Conservation (phyloP, 1,140 invertebrate species). For the Zaprionus camerounensis region DNA sequence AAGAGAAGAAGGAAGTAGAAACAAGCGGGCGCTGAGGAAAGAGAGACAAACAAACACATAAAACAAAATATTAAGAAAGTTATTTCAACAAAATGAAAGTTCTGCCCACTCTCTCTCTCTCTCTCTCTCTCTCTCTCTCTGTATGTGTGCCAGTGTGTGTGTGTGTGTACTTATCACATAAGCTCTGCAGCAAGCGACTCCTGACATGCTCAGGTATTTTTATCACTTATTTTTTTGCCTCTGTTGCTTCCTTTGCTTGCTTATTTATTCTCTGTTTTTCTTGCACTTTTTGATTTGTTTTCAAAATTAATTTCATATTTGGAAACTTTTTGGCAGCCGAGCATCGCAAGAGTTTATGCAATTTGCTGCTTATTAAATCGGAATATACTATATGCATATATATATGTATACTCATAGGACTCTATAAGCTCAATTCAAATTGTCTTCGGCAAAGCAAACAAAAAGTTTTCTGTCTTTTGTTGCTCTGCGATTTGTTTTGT, state of each 20-base stretch:
- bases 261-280: conserved; percentile 5
- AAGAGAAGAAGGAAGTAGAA: neutral
- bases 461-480: neutral
- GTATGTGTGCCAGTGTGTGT: neutral
- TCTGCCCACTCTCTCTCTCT: conserved; percentile 31
- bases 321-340: conserved; percentile 33
- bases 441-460: neutral
- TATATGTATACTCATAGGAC: neutral
- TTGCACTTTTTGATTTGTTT: conserved; percentile 47
- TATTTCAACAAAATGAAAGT: conserved; percentile 71
- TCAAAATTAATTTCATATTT: conserved; percentile 38
- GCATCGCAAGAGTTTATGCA: neutral
- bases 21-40: neutral
- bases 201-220: conserved; percentile 40
- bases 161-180: conserved; percentile 31
- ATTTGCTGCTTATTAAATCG: conserved; percentile 34
- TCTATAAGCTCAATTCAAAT: neutral
- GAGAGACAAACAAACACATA: conserved; percentile 24
- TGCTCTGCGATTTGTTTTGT: neutral
- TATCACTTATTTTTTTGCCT: conserved; percentile 26
- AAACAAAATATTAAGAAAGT: conserved; percentile 78
- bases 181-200: conserved; percentile 22
- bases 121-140: conserved; percentile 16
- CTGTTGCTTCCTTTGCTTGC: conserved; percentile 8
- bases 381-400: neutral